phyloP scores from a whole-genome alignment of 1,140 invertebrate genomes.

The Dreissena rostriformis region DNA sequence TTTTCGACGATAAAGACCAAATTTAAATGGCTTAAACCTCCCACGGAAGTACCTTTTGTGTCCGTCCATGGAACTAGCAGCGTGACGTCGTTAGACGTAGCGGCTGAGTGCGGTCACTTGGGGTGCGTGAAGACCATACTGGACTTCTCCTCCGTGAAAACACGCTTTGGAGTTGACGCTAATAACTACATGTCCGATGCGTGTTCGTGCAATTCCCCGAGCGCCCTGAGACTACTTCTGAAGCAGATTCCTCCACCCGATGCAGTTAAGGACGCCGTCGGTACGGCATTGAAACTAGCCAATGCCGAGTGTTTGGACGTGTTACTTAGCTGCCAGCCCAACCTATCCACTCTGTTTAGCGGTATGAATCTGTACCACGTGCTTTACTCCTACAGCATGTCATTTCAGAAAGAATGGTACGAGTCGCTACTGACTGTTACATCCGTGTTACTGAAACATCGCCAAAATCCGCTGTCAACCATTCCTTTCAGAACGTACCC shows the following conservation, averaged over 20 bases:
- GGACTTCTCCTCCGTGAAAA: slow-evolving; percentile 60
- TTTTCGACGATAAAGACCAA: slow-evolving; percentile 55
- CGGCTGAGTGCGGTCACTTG: slow-evolving; percentile 66
- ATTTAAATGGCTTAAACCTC: slow-evolving; percentile 16
- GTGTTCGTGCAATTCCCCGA: slow-evolving; percentile 70
- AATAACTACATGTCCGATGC: slow-evolving; percentile 52
- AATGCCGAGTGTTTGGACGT: slow-evolving; percentile 72
- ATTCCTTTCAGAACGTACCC: slow-evolving; percentile 73
- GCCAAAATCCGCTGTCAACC: slow-evolving; percentile 60
- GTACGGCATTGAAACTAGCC: slow-evolving; percentile 63
- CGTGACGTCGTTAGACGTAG: slow-evolving; percentile 68
- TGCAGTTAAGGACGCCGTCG: slow-evolving; percentile 70
- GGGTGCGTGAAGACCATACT: slow-evolving; percentile 70
- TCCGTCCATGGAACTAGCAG: slow-evolving; percentile 8
- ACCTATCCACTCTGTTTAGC: slow-evolving; percentile 66
- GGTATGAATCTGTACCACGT: slow-evolving; percentile 78
- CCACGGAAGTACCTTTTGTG: slow-evolving; percentile 7
- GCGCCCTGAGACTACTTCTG: slow-evolving; percentile 66
- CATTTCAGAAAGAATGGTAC: slow-evolving; percentile 68
- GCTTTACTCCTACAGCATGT: slow-evolving; percentile 70
- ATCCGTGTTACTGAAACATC: slow-evolving; percentile 70
- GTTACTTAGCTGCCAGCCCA: slow-evolving; percentile 60
- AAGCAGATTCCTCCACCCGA: slow-evolving; percentile 56
- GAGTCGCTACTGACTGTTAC: slow-evolving; percentile 70
- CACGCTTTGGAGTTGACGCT: slow-evolving; percentile 10